Evolutionary conservation across 2,888 invertebrate species (phyloP), one percentile per base, ranked within the genome.

Genomic region (Synergus laeviventris): DNA sequence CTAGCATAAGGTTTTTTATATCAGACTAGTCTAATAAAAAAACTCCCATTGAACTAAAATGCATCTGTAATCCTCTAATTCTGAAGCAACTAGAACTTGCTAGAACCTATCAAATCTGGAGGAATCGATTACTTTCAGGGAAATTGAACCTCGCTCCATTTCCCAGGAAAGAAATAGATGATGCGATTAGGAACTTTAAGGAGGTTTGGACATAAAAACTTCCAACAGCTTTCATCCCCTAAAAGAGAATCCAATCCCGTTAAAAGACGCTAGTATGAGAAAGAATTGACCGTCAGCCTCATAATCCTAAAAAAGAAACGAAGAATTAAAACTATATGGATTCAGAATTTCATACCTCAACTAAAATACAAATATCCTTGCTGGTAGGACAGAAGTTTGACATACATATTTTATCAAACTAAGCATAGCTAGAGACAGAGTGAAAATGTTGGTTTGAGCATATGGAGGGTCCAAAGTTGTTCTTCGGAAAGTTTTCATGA

Each of bases 71-170:
- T 24, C 21, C 21, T 56, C 56, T 18, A 56, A 21, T 56, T 56
- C 56, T 3, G 21, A 56, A 21, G 21, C 18, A 21, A 12, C 21
- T 56, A 12, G 21, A 56, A 56, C 14, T 56, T 56, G 2, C 11
- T 56, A 56, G 21, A 56, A 12, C 4, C 45, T n/a, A 49, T 70
- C 49, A 49, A 70, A 45, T 70, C 31, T 49, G 31, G 70, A 31
- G 49, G 45, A 70, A 24, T 31, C 49, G 70, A 70, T 70, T 70
- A 70, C 70, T 49, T 31, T 31, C 49, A 49, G 70, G 70, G 2
- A 36, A 70, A 70, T 70, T 45, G 49, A 49, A 70, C 45, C 31
- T 49, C 49, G 31, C 45, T 70, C 36, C 4, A 70, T 36, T 70
- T 70, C 70, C 45, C 11, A 36, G 70, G 24, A 45, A 49, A 49